phyloP scores from a whole-genome alignment of 2,888 invertebrate genomes.

The Zonitis immaculata region DNA sequence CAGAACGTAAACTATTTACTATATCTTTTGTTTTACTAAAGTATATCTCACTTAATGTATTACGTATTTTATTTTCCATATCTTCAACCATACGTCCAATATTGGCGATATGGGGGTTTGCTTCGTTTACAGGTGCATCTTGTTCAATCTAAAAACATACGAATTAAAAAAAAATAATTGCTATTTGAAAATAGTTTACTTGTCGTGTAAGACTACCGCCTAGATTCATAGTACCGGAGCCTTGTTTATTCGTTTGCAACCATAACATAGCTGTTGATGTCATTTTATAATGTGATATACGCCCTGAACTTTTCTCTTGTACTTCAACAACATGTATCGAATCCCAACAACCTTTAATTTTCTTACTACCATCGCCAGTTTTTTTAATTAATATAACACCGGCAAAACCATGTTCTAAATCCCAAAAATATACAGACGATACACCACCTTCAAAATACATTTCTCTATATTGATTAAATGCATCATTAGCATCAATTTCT shows the following conservation, averaged over 20 bases:
- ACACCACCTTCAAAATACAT: conserved; percentile 99
- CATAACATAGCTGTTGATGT: conserved; percentile 99
- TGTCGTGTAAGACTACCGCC: conserved; percentile 98
- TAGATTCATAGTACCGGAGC: conserved; percentile 97
- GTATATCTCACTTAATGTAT: conserved; percentile 97
- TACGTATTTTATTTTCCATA: conserved; percentile 99
- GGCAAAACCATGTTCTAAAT: conserved; percentile 97
- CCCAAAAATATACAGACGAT: conserved; percentile 99
- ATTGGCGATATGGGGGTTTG: conserved; percentile 96
- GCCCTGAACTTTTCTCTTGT: conserved; percentile 90
- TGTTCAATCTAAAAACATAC: conserved; percentile 67
- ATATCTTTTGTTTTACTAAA: conserved; percentile 99
- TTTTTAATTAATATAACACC: conserved; percentile 98
- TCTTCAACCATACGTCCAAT: conserved; percentile 99
- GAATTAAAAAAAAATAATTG: conserved; percentile 8
- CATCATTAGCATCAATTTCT: conserved; percentile 97
- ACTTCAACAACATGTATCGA: conserved; percentile 99
- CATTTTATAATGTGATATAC: conserved; percentile 95
- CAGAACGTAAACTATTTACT: conserved; percentile 76
- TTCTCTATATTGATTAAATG: conserved; percentile 97
- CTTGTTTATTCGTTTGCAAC: conserved; percentile 95
- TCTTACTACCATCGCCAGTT: conserved; percentile 96
- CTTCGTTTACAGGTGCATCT: conserved; percentile 86
- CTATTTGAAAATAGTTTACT: no score
- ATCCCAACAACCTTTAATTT: conserved; percentile 99